These are phyloP conservation scores for Aplysia californica DNA, from an alignment of 1,140 invertebrate species.

Conservation along the genomic window DNA sequence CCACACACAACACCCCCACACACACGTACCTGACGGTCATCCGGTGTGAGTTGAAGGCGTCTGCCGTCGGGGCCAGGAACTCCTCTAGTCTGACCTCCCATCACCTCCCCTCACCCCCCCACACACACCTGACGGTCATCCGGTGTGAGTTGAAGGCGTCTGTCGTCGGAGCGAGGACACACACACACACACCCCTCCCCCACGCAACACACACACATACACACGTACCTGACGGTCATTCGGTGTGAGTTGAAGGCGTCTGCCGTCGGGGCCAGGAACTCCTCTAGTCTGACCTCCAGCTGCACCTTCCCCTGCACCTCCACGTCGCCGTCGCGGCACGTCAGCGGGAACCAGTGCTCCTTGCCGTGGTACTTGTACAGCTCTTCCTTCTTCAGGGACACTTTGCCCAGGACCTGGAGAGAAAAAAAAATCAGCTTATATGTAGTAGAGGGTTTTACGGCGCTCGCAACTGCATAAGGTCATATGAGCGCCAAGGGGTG, in stretches of 20 bases:
- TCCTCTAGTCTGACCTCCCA: slow-evolving; percentile 45
- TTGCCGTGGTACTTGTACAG: neutral
- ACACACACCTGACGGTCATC: slow-evolving; percentile 66
- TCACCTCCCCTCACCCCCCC: neutral
- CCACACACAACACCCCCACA: no score
- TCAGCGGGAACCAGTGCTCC: neutral
- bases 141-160: slow-evolving; percentile 51
- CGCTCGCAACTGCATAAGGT: no score
- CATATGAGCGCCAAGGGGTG: no score
- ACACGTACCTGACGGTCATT: slow-evolving; percentile 66
- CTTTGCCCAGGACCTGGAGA: neutral
- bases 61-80: slow-evolving; percentile 52
- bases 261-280: slow-evolving; percentile 52
- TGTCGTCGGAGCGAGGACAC: slow-evolving; percentile 49
- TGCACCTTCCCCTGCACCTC: neutral
- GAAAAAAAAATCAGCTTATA: no score
- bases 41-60: slow-evolving; percentile 49
- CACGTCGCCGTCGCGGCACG: neutral
- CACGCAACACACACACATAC: no score
- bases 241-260: slow-evolving; percentile 51
- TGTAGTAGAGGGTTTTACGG: no score
- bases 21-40: slow-evolving; percentile 67
- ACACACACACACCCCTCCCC: no score
- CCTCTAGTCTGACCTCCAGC: slow-evolving; percentile 42
- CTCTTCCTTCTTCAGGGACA: neutral